phyloP scores from a whole-genome alignment of 1,140 invertebrate species.

The Copidosoma floridanum region DNA sequence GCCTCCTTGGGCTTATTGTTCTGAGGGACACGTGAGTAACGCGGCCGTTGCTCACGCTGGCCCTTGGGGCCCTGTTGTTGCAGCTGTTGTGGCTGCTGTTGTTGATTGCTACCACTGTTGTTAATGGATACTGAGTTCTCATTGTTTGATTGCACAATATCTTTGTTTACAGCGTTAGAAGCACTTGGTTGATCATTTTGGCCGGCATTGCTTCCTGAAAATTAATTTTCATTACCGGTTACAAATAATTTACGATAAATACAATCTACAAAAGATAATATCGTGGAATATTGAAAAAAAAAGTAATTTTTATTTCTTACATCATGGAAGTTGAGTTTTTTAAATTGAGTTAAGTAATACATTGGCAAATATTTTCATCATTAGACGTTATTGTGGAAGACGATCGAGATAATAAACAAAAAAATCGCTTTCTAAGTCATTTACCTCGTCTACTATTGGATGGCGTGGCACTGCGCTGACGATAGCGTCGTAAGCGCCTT shows the following conservation, averaged over 20 bases:
- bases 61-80: slow-evolving; percentile 49
- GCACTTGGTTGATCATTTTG: slow-evolving; percentile 45
- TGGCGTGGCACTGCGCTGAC: slow-evolving; percentile 53
- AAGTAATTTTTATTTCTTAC: too few species aligned
- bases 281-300: too few species aligned
- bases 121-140: slow-evolving; percentile 44
- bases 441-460: slow-evolving; percentile 45
- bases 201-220: slow-evolving; percentile 49
- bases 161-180: slow-evolving; percentile 33
- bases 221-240: too few species aligned
- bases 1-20: slow-evolving; percentile 62
- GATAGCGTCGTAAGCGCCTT: slow-evolving; percentile 45
- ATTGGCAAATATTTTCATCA: too few species aligned
- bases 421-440: slow-evolving; percentile 4
- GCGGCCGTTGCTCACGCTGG: slow-evolving; percentile 50
- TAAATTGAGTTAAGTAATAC: too few species aligned
- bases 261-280: too few species aligned
- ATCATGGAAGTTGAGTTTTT: too few species aligned
- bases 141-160: slow-evolving; percentile 34
- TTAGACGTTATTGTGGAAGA: too few species aligned
- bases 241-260: not conserved
- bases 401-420: too few species aligned
- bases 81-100: too few species aligned
- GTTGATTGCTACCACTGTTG: slow-evolving; percentile 24
- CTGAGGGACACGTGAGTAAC: slow-evolving; percentile 52